Evolutionary conservation across 2,888 invertebrate genomes (phyloP).

Genomic region (Ectobius pallidus): DNA sequence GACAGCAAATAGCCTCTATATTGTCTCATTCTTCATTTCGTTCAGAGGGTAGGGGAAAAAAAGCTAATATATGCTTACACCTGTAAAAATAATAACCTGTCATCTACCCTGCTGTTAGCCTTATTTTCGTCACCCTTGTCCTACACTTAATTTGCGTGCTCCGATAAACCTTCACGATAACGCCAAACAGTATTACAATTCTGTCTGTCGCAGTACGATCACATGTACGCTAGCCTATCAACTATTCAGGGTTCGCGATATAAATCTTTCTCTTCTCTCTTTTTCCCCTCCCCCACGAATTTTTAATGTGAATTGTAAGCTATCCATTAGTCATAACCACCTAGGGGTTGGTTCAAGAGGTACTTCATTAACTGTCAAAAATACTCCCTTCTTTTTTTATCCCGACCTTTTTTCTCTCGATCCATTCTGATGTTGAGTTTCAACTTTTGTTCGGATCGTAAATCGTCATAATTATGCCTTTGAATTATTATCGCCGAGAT

Average conservation of each 20-base stretch:
- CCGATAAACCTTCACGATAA: not conserved
- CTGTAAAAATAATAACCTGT: not conserved
- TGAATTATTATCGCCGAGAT: not conserved
- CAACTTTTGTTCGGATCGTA: not conserved
- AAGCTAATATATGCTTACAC: not conserved
- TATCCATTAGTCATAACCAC: conserved; percentile 1
- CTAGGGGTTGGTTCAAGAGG: not conserved
- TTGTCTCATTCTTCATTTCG: not conserved
- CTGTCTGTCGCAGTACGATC: not conserved
- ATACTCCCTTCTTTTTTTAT: not conserved
- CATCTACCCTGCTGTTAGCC: not conserved
- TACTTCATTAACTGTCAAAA: not conserved
- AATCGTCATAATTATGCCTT: not conserved
- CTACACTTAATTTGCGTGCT: not conserved
- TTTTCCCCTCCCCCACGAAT: not conserved
- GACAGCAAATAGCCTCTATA: not conserved
- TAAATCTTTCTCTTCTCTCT: not conserved
- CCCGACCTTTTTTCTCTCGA: not conserved
- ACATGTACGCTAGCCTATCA: not conserved
- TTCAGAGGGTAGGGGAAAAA: too few relatives aligned
- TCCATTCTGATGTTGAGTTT: not conserved
- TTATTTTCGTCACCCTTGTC: not conserved
- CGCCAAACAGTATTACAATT: not conserved
- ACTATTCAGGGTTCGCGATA: not conserved
- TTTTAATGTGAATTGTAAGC: conserved; percentile 9